Evolutionary conservation across 2,888 invertebrate genomes (phyloP), one percentile per base, ranked within the genome.

Genomic region (Rosalia funebris): DNA sequence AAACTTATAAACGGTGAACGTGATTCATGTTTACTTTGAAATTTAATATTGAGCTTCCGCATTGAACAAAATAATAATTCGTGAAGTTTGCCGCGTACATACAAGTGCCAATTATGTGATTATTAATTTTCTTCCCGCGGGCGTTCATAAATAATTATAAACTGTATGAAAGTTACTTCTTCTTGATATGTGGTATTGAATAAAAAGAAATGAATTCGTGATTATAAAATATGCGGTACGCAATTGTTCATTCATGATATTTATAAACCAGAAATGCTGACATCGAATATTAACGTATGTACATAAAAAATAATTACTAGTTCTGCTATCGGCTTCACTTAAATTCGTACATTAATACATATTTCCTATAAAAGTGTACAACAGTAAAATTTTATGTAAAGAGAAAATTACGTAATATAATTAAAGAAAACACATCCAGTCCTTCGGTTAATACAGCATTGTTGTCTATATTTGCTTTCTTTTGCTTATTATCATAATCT

Each of bases 1-100:
- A 17, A 17, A 19, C n/a, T 19, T 41, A 9, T 19, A 16, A 16
- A 16, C 7, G 41, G n/a, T n/a, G 1, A n/a, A n/a, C 1, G n/a
- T 41, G 41, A 41, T 41, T 41, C 17, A 41, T 41, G 41, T n/a
- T 7, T 41, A 2, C 17, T 1, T 17, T 41, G 41, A 41, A 16
- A 41, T 17, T 41, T 9, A 41, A 10, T n/a, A 10, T 16, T 10
- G 16, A 15, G 1, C 14, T 41, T 41, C 39, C 39, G 39, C 39
- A 10, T 41, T 15, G 25, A 25, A 16, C 15, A 41, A 41, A 41
- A 41, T 25, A 36, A 11, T 10, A 41, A 16, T 15, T 16, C 39
- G 16, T 16, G 39, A 1, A 14, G 4, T 16, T 41, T 41, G 9
- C 25, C 7, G 7, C 7, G 25, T 25, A 16, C 3, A 14, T 41